These are phyloP conservation scores for Diachrysia chrysitis DNA, from an alignment of 2,888 invertebrate genomes.

Conservation along the genomic window DNA sequence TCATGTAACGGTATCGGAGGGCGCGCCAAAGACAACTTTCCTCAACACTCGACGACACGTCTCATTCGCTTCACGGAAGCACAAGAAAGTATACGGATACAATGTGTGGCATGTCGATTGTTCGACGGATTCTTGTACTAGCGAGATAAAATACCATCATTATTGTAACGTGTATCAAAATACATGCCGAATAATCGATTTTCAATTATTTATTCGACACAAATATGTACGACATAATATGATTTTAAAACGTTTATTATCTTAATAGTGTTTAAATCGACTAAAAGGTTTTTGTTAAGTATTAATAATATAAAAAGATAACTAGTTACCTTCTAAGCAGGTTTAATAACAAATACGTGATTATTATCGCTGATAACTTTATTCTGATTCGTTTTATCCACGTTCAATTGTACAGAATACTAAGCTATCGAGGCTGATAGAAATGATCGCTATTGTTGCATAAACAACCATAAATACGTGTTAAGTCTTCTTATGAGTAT, in stretches of 20 bases:
- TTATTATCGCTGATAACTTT: slow-evolving; percentile 10
- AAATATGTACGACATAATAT: slow-evolving; percentile 4
- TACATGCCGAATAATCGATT: slow-evolving; percentile 20
- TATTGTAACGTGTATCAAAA: background rate
- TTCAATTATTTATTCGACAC: slow-evolving; percentile 36
- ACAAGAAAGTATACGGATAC: slow-evolving; percentile 65
- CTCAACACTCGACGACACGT: slow-evolving; percentile 60
- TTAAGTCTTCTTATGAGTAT: slow-evolving; percentile 61
- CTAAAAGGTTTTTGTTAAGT: slow-evolving; percentile 6
- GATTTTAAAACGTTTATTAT: slow-evolving; percentile 2
- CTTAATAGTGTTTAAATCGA: slow-evolving; percentile 4
- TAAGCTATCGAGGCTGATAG: slow-evolving; percentile 4
- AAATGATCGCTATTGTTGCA: slow-evolving; percentile 35
- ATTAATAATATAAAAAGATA: slow-evolving; percentile 30
- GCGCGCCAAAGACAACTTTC: slow-evolving; percentile 76
- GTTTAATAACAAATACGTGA: slow-evolving; percentile 11
- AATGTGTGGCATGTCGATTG: slow-evolving; percentile 60
- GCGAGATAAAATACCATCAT: slow-evolving; percentile 16
- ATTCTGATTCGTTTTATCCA: slow-evolving; percentile 16
- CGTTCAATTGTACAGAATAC: slow-evolving; percentile 6
- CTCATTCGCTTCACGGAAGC: slow-evolving; percentile 68
- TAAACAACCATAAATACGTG: slow-evolving; percentile 50
- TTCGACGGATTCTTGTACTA: slow-evolving; percentile 32
- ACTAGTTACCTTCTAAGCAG: no score
- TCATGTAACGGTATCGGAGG: slow-evolving; percentile 69